Evolutionary conservation across 1,140 invertebrate genomes (phyloP).

Genomic region (Anthonomus grandis): DNA sequence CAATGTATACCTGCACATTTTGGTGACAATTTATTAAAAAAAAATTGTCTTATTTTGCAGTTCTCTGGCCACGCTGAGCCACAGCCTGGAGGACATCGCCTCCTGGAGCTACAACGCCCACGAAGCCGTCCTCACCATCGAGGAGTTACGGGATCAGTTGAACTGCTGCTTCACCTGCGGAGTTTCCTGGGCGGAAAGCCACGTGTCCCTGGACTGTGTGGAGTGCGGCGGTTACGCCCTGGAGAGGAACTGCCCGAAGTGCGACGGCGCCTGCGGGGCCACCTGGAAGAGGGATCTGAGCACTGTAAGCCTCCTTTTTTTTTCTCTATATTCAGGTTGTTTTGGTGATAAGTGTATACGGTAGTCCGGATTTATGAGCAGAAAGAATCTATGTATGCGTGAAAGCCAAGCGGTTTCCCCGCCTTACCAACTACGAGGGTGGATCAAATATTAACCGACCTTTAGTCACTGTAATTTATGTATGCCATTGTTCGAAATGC

Average conservation of each 20-base stretch:
- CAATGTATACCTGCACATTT: background rate
- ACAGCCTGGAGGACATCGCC: conserved; percentile 44
- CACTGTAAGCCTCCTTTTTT: no score
- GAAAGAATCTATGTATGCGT: no score
- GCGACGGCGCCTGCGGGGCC: conserved; percentile 71
- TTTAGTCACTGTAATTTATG: no score
- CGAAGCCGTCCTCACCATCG: conserved; percentile 62
- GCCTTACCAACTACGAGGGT: no score
- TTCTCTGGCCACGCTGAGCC: conserved; percentile 42
- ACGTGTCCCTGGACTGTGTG: conserved; percentile 74
- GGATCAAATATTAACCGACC: no score
- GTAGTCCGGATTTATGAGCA: no score
- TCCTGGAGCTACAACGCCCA: conserved; percentile 38
- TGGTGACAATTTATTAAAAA: background rate
- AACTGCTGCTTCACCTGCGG: conserved; percentile 78
- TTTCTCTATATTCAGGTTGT: no score
- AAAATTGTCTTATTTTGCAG: conserved; percentile 33
- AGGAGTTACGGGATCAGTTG: conserved; percentile 67
- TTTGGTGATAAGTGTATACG: no score
- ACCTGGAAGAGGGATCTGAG: conserved; percentile 75
- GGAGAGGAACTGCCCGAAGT: conserved; percentile 70
- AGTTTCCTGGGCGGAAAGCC: conserved; percentile 76
- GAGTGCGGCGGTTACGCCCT: conserved; percentile 82
- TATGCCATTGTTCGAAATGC: no score
- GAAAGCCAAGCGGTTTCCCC: no score